These are phyloP conservation scores for Enoplosus armatus DNA, from an alignment of 2,797 vertebrate genomes.

Conservation along the genomic window DNA sequence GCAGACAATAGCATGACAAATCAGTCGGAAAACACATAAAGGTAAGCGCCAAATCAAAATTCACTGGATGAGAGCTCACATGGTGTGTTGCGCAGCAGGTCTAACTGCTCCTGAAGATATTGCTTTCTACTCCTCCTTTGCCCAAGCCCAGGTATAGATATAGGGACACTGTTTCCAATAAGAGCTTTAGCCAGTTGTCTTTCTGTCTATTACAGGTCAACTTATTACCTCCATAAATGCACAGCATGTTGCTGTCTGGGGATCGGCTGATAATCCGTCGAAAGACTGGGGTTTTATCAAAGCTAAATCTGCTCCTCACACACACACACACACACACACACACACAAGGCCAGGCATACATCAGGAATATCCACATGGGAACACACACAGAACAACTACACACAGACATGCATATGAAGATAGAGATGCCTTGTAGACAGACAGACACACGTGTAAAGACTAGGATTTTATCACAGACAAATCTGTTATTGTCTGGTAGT, in stretches of 20 bases:
- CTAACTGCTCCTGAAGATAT: conserved; percentile 54
- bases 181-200: conserved; percentile 73
- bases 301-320: conserved; percentile 74
- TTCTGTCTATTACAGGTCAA: conserved; percentile 79
- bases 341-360: conserved; percentile 40
- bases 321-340: conserved; percentile 23
- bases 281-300: conserved; percentile 81
- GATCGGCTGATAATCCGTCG: conserved; percentile 78
- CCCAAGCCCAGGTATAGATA: conserved; percentile 50
- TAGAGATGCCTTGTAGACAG: conserved; percentile 44
- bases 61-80: conserved; percentile 55
- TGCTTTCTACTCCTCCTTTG: conserved; percentile 43
- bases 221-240: conserved; percentile 83
- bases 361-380: conserved; percentile 48
- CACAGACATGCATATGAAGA: conserved; percentile 44
- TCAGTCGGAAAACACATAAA: conserved; percentile 59
- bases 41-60: conserved; percentile 60
- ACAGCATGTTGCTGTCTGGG: conserved; percentile 81
- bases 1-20: conserved; percentile 58
- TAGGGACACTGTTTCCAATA: conserved; percentile 64
- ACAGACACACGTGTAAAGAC: conserved; percentile 64
- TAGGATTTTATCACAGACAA: conserved; percentile 80
- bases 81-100: conserved; percentile 42
- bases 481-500: conserved; percentile 81
- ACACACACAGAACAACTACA: conserved; percentile 32